phyloP scores from a whole-genome alignment of 64 coral and sea anemone genomes.

The Montipora efflorescens region DNA sequence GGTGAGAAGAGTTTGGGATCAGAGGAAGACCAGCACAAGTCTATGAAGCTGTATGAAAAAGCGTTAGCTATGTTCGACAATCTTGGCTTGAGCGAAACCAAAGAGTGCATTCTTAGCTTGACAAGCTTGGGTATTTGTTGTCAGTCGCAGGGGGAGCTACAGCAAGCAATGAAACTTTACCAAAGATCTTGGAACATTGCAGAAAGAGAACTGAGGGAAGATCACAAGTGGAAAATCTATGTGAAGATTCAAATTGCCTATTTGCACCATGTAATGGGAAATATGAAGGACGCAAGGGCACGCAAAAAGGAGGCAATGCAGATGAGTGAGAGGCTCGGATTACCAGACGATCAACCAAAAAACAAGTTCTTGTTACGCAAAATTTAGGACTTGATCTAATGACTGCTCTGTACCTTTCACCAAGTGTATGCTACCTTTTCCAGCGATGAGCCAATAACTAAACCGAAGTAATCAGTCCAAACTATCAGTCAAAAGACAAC shows the following conservation, averaged over 20 bases:
- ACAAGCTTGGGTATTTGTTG: slow-evolving; percentile 13
- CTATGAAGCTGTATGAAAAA: background rate
- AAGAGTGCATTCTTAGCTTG: slow-evolving; percentile 29
- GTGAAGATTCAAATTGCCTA: slow-evolving; percentile 28
- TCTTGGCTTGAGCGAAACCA: background rate
- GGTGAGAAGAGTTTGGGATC: slow-evolving; percentile 3
- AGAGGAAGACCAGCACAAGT: background rate
- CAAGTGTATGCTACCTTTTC: too few relatives aligned
- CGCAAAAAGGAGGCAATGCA: background rate
- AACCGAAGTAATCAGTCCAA: too few relatives aligned
- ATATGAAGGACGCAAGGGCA: background rate
- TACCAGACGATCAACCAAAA: background rate
- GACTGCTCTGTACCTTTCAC: background rate
- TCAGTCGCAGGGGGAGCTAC: background rate
- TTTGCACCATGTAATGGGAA: background rate
- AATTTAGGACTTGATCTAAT: background rate
- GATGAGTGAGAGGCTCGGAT: background rate
- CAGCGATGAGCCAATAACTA: too few relatives aligned
- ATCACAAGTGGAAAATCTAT: slow-evolving; percentile 34
- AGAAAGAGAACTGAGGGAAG: slow-evolving; percentile 3
- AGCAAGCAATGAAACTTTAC: background rate
- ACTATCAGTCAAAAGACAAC: too few relatives aligned
- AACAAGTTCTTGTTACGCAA: slow-evolving; percentile 14
- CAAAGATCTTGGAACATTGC: slow-evolving; percentile 18
- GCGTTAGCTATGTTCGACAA: slow-evolving; percentile 7